Base-by-base conservation (phyloP, 2,888 invertebrate species). In the Temnothorax unifasciatus region DNA sequence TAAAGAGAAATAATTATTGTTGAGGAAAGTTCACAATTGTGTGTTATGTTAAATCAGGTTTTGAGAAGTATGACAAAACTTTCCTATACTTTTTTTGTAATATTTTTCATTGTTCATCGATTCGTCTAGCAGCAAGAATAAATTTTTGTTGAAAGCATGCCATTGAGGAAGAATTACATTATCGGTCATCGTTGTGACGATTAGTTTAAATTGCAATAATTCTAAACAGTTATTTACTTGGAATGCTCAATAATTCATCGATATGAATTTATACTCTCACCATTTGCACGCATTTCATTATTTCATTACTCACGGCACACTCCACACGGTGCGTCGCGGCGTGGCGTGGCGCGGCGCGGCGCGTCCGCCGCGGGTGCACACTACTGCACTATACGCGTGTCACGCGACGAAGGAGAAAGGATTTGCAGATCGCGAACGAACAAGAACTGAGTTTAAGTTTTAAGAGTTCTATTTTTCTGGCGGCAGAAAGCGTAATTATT, bases 381-480 rank as follows among this genome's bases (percentile, higher is more conserved):
- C 34, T 34, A 34, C 34, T 34, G 59, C 41, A 50, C 11, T n/a
- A n/a, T n/a, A 21, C 25, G 73, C 38, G 38, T 29, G 34, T 34
- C 34, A 83, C 50, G 44, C 77, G 57, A 69, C 15, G 57, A 47
- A 61, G 64, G 74, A 61, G 29, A 29, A 68, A 21, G 34, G 64
- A 82, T 83, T 76, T 75, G 63, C 34, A 57, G 63, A 76, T 86
- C 50, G 73, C 64, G 85, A 87, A 82, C 73, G 86, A 87, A 75
- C 75, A 63, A 75, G 75, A 63, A 85, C 91, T 93, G 92, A 93
- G 92, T 93, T 94, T 92, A 94, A 93, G 94, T 94, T 94, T 94
- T 91, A 92, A 94, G 92, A 94, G 92, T 94, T 94, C 94, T 94
- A 94, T 94, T 94, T 94, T 94, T 94, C 93, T 94, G 93, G 91